These are phyloP conservation scores for Istiophorus platypterus DNA, from an alignment of 2,113 vertebrate genomes.

Conservation along the genomic window DNA sequence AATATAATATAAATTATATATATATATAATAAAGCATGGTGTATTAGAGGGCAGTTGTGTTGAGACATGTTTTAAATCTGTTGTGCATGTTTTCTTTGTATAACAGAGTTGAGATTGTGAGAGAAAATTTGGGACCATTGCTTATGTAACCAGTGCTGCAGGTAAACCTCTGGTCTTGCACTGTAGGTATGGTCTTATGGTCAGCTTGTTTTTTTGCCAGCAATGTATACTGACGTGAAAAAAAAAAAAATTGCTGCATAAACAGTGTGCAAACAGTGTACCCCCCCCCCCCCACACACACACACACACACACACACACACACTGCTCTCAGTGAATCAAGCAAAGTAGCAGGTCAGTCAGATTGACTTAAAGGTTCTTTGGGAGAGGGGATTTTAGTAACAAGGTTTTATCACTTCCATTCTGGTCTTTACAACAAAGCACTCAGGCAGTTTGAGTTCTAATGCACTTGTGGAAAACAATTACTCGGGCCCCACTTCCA, in stretches of 20 bases:
- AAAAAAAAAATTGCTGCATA: neutral
- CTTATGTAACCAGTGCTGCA: neutral
- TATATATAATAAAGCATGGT: neutral
- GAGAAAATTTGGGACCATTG: neutral
- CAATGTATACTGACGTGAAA: neutral
- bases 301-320: conserved; percentile 14
- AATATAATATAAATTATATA: too few relatives aligned
- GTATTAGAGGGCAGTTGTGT: neutral
- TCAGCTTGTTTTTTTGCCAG: neutral
- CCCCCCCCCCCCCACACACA: neutral
- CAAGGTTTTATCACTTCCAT: conserved; percentile 54
- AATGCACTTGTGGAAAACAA: conserved; percentile 66
- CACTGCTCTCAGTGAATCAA: conserved; percentile 18
- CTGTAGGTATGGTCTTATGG: neutral
- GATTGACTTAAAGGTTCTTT: conserved; percentile 48
- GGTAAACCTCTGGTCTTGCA: neutral
- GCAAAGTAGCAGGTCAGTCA: conserved; percentile 43
- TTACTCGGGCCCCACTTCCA: conserved; percentile 44
- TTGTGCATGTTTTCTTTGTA: neutral
- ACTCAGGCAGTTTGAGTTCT: conserved; percentile 60
- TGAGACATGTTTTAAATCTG: neutral
- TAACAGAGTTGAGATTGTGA: neutral
- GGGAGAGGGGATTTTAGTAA: conserved; percentile 53
- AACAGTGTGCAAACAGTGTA: too few relatives aligned
- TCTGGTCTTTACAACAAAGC: conserved; percentile 60